A percentile compares a stretch with the other conserved stretches of the same genome.
phyloP scores from a whole-genome alignment of 2,888 invertebrate species.

The Hemaris fuciformis region DNA sequence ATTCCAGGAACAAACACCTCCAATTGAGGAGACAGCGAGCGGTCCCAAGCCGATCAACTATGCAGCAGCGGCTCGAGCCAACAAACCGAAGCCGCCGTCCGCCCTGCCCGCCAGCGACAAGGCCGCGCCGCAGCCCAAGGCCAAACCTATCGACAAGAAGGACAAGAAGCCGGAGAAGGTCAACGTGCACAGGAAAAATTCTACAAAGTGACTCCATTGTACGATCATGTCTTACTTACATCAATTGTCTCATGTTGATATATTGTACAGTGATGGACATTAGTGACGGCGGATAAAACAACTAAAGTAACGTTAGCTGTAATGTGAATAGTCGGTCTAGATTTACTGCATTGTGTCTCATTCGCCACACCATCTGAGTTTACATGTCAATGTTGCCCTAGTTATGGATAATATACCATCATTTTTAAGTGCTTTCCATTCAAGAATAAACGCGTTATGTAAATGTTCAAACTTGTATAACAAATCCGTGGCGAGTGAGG shows the following conservation, averaged over 20 bases:
- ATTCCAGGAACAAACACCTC: slow-evolving; percentile 34
- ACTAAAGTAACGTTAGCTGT: too few species aligned
- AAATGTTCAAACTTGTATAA: too few species aligned
- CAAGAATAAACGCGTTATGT: too few species aligned
- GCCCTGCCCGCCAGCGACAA: slow-evolving; percentile 38
- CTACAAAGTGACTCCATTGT: slow-evolving; percentile 51
- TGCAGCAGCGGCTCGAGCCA: slow-evolving; percentile 72
- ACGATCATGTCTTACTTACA: neutral
- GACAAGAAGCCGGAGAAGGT: slow-evolving; percentile 20
- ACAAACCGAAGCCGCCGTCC: slow-evolving; percentile 60
- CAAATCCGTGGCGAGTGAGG: too few species aligned
- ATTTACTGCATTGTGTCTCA: too few species aligned
- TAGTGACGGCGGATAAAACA: too few species aligned
- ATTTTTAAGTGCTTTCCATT: too few species aligned
- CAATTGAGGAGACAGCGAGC: slow-evolving; percentile 33
- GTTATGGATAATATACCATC: too few species aligned
- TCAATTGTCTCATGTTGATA: neutral
- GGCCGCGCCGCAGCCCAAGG: slow-evolving; percentile 12
- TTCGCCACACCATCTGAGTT: too few species aligned
- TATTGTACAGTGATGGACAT: too few species aligned
- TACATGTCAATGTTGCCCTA: too few species aligned
- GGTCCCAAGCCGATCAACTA: slow-evolving; percentile 73
- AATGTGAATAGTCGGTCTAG: too few species aligned
- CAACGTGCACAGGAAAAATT: slow-evolving; percentile 59
- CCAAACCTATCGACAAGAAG: slow-evolving; percentile 25